Evolutionary conservation across 1,140 invertebrate genomes (phyloP).

Genomic region (Drosophila obscura): DNA sequence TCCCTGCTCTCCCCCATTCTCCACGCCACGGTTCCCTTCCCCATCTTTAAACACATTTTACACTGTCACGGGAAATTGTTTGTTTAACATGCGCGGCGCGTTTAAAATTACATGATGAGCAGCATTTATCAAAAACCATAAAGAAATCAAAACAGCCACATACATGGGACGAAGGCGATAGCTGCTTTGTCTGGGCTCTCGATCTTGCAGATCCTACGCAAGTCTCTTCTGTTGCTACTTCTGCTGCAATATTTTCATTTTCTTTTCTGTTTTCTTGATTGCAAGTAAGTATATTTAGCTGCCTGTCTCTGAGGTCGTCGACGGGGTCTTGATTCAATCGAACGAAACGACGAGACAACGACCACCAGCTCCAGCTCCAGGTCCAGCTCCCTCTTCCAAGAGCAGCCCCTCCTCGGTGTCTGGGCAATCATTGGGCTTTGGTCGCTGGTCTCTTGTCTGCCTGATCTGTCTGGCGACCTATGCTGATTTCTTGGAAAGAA

Average conservation of each 20-base stretch:
- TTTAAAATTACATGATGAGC: conserved; percentile 82
- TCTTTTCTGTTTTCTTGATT: conserved; percentile 54
- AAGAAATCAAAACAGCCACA: conserved; percentile 32
- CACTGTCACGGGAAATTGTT: conserved; percentile 82
- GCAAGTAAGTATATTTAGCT: conserved; percentile 73
- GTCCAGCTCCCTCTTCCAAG: conserved; percentile 3
- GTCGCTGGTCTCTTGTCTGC: conserved; percentile 8
- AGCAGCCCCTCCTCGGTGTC: conserved; percentile 8
- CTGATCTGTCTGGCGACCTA: conserved; percentile 60
- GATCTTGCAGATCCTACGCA: conserved; percentile 70
- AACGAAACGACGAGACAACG: conserved; percentile 39
- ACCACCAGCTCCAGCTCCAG: conserved; percentile 1
- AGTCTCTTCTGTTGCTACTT: conserved; percentile 33
- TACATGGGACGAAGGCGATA: conserved; percentile 6
- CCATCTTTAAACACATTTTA: conserved; percentile 53
- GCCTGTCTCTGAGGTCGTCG: conserved; percentile 64
- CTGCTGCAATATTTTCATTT: conserved; percentile 2
- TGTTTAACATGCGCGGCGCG: conserved; percentile 78
- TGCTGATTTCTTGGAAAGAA: conserved; percentile 75
- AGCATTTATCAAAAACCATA: conserved; percentile 70
- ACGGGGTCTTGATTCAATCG: conserved; percentile 77
- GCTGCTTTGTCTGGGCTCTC: conserved; percentile 32
- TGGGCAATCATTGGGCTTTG: conserved; percentile 64
- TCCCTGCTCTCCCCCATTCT: not conserved
- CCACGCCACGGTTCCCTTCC: not conserved